These are phyloP conservation scores for Germaria angustata DNA, from an alignment of 2,888 invertebrate genomes.

Conservation along the genomic window DNA sequence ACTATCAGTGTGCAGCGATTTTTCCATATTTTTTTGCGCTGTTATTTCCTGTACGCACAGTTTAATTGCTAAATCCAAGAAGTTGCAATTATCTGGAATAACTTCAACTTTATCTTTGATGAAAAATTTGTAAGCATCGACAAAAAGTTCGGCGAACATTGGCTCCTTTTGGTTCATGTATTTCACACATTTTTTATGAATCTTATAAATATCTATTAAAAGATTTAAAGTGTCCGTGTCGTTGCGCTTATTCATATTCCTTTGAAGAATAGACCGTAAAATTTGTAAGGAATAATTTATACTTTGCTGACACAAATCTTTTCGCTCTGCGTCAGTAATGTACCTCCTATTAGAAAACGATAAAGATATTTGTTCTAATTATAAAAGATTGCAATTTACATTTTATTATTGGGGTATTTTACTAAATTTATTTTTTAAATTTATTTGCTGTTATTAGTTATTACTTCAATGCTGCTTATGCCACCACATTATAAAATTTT, in stretches of 20 bases:
- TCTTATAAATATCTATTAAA: conserved; percentile 83
- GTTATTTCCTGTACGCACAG: conserved; percentile 85
- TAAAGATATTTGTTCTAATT: neutral
- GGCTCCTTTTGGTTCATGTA: conserved; percentile 81
- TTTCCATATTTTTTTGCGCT: conserved; percentile 82
- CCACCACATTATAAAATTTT: too few relatives aligned
- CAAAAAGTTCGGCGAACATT: conserved; percentile 84
- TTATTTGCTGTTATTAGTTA: too few relatives aligned
- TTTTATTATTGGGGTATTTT: too few relatives aligned
- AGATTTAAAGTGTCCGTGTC: conserved; percentile 81
- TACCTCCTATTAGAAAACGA: conserved; percentile 83
- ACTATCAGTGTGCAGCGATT: conserved; percentile 47
- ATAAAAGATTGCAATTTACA: neutral
- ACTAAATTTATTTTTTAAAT: too few relatives aligned
- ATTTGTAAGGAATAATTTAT: conserved; percentile 87
- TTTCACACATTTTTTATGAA: conserved; percentile 86
- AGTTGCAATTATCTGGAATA: conserved; percentile 83
- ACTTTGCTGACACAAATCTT: conserved; percentile 89
- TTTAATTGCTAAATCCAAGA: conserved; percentile 85
- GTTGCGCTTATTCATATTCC: conserved; percentile 81
- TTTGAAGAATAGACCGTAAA: conserved; percentile 83
- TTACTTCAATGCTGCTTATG: too few relatives aligned
- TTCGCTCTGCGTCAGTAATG: conserved; percentile 90
- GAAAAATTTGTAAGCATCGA: conserved; percentile 86
- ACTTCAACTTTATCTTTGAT: conserved; percentile 82